A percentile compares a stretch with the other conserved stretches of the same genome.
These are phyloP conservation scores for Vulpes ferrilata DNA, from an alignment of 2,113 vertebrate species.

Conservation along the genomic window DNA sequence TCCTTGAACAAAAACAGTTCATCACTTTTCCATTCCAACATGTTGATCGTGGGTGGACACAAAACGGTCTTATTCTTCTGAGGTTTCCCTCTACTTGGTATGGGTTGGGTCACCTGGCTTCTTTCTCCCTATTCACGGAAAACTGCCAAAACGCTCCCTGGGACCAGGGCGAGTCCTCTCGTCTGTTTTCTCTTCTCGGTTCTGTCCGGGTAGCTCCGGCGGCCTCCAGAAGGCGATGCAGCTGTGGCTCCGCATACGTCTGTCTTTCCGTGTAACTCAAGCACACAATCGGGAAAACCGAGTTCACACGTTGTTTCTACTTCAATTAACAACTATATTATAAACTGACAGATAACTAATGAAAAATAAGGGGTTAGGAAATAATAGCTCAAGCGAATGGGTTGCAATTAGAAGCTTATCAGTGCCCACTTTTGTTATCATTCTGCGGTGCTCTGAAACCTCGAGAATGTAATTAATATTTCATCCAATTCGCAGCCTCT, in stretches of 20 bases:
- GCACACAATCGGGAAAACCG: conserved; percentile 72
- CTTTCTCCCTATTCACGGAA: not conserved
- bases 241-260: not conserved
- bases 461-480: conserved; percentile 66
- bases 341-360: conserved; percentile 72
- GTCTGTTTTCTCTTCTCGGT: not conserved
- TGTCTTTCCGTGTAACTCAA: conserved; percentile 62
- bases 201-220: conserved; percentile 25
- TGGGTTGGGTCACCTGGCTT: not conserved
- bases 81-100: not conserved
- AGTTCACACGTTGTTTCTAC: conserved; percentile 58
- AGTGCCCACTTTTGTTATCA: conserved; percentile 65
- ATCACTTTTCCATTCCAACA: conserved; percentile 43
- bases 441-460: conserved; percentile 60
- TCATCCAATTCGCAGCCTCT: conserved; percentile 58
- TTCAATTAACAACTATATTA: conserved; percentile 73
- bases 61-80: not conserved
- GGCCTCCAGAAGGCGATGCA: conserved; percentile 55
- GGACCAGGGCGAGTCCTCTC: not conserved
- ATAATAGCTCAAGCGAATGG: conserved; percentile 61
- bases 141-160: not conserved
- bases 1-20: not conserved
- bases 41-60: not conserved
- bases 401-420: conserved; percentile 81
- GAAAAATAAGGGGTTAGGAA: conserved; percentile 73